Evolutionary conservation across 2,888 invertebrate species (phyloP), one percentile per base, ranked within the genome.

Genomic region (Philopedon plagiatum): DNA sequence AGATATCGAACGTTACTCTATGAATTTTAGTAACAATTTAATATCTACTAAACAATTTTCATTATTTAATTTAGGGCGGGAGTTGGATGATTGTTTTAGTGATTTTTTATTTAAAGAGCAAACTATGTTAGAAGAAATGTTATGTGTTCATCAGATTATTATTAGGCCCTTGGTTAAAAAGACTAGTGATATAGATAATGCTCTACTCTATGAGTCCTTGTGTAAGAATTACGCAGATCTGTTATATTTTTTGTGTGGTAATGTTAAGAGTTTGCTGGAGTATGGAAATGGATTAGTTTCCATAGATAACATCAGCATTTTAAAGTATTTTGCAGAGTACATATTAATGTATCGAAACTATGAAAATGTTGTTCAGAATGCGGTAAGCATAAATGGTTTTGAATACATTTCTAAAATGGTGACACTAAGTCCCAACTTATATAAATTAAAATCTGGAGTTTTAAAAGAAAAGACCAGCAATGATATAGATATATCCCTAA

Each of bases 341-440:
- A 89, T 92, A 81, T 88, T 89, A 81, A 87, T 92, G 74, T 93
- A 92, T 83, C 91, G 89, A 83, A 89, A 89, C 83, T 94, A 93
- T 87, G 88, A 92, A 51, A 87, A 90, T 84, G 89, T 90, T 78
- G 87, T 93, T 82, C 92, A 93, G 84, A 91, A 93, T 87, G 88
- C 93, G 75, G 90, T 91, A 80, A 91, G 92, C 77, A 87, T 93
- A 74, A 90, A 91, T 80, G 93, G 93, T 34, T 92, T 93, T 80
- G 82, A 86, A 46, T 90, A 91, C 78, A 90, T 93, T 65, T 89
- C 91, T 75, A 89, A 87, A 83, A 81, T 90, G 61, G 87, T 93
- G 71, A 91, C 91, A 79, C 86, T 90, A 58, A 89, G 90, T 19
- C 87, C 87, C 75, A 86, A 85, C 66, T 76, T 84, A 46, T 82